Evolutionary conservation across 2,888 invertebrate species (phyloP).

Genomic region (Cosmia pyralina): DNA sequence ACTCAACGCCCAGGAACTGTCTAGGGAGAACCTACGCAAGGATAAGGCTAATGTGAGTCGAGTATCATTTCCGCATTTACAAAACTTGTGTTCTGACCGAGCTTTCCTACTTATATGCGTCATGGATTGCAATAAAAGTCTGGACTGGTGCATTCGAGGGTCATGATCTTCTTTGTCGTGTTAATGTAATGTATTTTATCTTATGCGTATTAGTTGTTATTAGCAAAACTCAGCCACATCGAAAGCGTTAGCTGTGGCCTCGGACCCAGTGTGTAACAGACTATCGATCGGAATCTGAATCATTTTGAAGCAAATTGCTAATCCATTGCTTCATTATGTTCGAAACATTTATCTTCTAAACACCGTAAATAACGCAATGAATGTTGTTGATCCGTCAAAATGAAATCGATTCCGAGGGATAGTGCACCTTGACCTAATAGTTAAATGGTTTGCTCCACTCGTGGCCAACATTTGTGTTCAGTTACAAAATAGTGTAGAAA

Average conservation of each 20-base stretch:
- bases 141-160: background rate
- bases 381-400: too few relatives aligned
- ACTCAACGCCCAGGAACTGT: conserved; percentile 92
- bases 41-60: conserved; percentile 93
- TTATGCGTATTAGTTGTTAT: background rate
- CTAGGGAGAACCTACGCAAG: conserved; percentile 93
- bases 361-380: too few relatives aligned
- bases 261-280: too few relatives aligned
- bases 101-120: background rate
- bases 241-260: background rate
- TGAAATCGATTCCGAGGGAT: too few relatives aligned
- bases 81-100: background rate
- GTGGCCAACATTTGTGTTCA: too few relatives aligned
- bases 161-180: background rate
- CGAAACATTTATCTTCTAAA: too few relatives aligned
- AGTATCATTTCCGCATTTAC: conserved; percentile 60
- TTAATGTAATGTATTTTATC: background rate
- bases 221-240: background rate
- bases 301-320: too few relatives aligned
- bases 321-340: too few relatives aligned
- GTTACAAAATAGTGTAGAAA: background rate
- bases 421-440: too few relatives aligned
- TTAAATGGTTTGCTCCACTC: too few relatives aligned
- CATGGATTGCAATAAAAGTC: background rate
- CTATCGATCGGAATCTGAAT: too few relatives aligned